These are phyloP conservation scores for Drosophila ezoana DNA, from an alignment of 2,888 invertebrate genomes.

Conservation along the genomic window DNA sequence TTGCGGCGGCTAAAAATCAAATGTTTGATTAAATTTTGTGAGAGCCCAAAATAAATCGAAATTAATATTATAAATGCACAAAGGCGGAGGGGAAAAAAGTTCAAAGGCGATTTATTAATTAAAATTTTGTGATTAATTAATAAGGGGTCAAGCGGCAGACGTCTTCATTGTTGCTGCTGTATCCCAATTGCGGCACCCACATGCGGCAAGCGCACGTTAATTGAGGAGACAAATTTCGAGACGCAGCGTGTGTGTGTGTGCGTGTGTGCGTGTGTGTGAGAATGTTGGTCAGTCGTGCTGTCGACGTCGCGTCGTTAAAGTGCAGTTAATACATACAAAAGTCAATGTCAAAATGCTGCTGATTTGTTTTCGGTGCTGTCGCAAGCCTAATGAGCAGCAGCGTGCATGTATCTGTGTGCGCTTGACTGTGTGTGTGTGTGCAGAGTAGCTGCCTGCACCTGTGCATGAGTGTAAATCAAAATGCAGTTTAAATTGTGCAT, in stretches of 20 bases:
- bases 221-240: slow-evolving; percentile 50
- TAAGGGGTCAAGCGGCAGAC: slow-evolving; percentile 40
- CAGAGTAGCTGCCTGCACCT: slow-evolving; percentile 5
- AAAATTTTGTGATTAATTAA: slow-evolving; percentile 24
- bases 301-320: slow-evolving; percentile 61
- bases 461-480: slow-evolving; percentile 49
- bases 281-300: slow-evolving; percentile 10
- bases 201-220: slow-evolving; percentile 51
- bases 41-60: slow-evolving; percentile 20
- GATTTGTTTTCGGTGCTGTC: slow-evolving; percentile 35
- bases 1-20: slow-evolving; percentile 17
- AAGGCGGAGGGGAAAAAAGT: background rate
- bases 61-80: slow-evolving; percentile 10
- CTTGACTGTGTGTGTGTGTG: slow-evolving; percentile 9
- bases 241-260: slow-evolving; percentile 1
- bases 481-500: slow-evolving; percentile 57
- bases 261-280: background rate
- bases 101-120: slow-evolving; percentile 37
- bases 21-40: slow-evolving; percentile 6
- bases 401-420: slow-evolving; percentile 8
- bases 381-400: slow-evolving; percentile 54
- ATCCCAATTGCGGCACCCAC: slow-evolving; percentile 62
- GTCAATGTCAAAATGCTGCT: slow-evolving; percentile 67
- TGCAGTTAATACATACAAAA: slow-evolving; percentile 71
- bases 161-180: slow-evolving; percentile 1